Base-by-base conservation (phyloP, 2,888 invertebrate species). In the Ferrisia virgata region DNA sequence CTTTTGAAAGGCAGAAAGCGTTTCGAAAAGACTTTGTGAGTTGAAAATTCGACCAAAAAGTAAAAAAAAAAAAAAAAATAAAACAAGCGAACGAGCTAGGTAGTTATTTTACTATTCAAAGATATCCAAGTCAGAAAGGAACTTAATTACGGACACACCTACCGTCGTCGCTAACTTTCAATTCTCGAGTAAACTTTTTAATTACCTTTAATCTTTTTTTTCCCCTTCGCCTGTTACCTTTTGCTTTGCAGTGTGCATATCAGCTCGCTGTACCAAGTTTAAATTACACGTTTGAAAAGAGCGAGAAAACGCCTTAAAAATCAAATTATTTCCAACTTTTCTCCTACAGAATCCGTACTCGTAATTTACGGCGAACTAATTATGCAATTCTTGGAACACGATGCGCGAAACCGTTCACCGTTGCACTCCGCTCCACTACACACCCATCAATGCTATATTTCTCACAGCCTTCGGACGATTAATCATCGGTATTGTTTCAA, bases 401-500 rank as follows among this genome's bases (percentile, higher is more conserved):
- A 64, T 64, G 31, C 64, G 64, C 64, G 64, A 64, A 64, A 64
- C 64, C 28, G 64, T 64, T 64, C 11, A n/a, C 47, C 47, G 1
- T 47, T n/a, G 47, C 6, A n/a, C 40, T 8, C 40, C 47, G 47
- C n/a, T 22, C 6, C 47, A n/a, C n/a, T n/a, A n/a, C n/a, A n/a
- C n/a, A n/a, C n/a, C n/a, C n/a, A n/a, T n/a, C n/a, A n/a, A n/a
- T n/a, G n/a, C n/a, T n/a, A n/a, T n/a, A n/a, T 47, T 47, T n/a
- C 22, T 53, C 53, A 11, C 39, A 39, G 53, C 15, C 15, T 53
- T 33, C 28, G 22, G n/a, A 76, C 72, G 72, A 76, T 76, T 76
- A 76, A 76, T 76, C 72, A 76, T 76, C 72, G 72, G 72, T 76
- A 76, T 76, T 76, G 72, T 76, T 69, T 36, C 31, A 15, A 76